Conservation (phyloP, 2,113 vertebrate genomes). For the Copsychus sechellarum region DNA sequence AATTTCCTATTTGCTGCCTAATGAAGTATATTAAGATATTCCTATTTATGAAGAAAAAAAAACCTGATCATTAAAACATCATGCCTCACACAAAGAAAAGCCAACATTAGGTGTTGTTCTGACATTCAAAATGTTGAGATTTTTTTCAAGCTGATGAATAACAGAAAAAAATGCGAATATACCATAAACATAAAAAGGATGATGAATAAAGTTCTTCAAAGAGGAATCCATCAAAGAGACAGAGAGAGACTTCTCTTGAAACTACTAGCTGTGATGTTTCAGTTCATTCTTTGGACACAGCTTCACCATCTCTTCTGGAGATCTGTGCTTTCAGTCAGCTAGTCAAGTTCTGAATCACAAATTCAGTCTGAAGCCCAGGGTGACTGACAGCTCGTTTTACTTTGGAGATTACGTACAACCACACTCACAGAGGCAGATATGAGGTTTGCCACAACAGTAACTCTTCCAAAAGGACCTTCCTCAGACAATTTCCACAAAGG, state of each 20-base stretch:
- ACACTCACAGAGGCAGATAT: not conserved
- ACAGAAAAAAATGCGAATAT: not conserved
- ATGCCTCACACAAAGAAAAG: not conserved
- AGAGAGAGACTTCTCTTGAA: not conserved
- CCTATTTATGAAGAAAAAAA: not conserved
- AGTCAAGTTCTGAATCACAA: not conserved
- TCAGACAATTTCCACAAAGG: not conserved
- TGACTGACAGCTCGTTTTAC: not conserved
- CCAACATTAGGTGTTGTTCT: not conserved
- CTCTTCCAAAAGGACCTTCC: not conserved
- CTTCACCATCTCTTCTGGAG: not conserved
- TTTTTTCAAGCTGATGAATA: not conserved
- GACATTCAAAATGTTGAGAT: not conserved
- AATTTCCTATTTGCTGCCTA: not conserved
- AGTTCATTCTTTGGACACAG: constrained; percentile 9
- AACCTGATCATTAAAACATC: not conserved
- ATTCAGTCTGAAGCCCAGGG: not conserved
- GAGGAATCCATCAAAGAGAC: not conserved
- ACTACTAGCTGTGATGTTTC: not conserved
- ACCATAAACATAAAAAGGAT: not conserved
- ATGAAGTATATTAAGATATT: not conserved
- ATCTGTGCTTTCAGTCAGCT: not conserved
- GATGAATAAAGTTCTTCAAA: not conserved
- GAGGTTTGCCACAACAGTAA: not conserved
- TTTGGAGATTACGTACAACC: not conserved